A percentile compares a stretch with the other conserved stretches of the same genome.
Conservation (phyloP, 2,797 vertebrate species). For the Loriculus beryllinus region DNA sequence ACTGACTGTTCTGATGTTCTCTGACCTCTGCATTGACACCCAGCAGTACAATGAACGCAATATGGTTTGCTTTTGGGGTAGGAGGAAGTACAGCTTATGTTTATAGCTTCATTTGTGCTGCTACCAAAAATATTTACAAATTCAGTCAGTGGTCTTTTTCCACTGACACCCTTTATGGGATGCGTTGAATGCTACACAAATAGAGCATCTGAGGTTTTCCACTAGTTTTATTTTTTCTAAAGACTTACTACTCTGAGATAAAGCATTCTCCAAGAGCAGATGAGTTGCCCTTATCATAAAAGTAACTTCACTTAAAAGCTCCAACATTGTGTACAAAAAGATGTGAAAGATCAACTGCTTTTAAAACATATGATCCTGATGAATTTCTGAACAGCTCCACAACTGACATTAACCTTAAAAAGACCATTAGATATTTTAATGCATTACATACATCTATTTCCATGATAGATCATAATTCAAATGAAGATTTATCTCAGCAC, state of each 20-base stretch:
- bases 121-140: not conserved
- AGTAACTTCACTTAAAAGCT: not conserved
- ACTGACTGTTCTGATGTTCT: rapidly evolving
- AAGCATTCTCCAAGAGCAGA: not conserved
- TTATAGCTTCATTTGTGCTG: not conserved
- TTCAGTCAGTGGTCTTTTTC: not conserved
- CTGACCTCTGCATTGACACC: rapidly evolving
- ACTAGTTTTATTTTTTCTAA: not conserved
- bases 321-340: not conserved
- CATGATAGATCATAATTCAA: not conserved
- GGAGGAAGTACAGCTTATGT: rapidly evolving
- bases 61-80: not conserved
- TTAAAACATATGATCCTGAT: not conserved
- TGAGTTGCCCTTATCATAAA: not conserved
- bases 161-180: not conserved
- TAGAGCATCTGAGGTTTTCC: not conserved
- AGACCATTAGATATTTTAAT: not conserved
- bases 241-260: not conserved
- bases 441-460: not conserved
- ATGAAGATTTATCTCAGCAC: not conserved
- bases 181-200: not conserved
- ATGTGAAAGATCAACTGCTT: not conserved
- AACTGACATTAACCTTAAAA: not conserved
- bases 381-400: not conserved
- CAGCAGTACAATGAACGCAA: too few species aligned